Conservation (phyloP, 2,888 invertebrate genomes). For the Tetragonisca angustula region DNA sequence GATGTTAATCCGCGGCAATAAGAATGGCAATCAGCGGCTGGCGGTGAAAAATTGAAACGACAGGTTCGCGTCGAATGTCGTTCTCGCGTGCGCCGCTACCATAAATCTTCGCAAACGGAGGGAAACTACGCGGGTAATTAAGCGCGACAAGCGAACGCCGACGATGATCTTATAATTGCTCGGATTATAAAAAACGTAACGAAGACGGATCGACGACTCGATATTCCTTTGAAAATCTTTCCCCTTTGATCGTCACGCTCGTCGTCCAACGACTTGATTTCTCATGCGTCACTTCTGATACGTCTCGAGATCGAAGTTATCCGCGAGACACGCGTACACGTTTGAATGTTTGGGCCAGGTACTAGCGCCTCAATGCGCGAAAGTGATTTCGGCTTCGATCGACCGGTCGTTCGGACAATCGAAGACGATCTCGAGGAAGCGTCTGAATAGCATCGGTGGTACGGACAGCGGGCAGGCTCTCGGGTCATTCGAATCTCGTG, state of each 20-base stretch:
- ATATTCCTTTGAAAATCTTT: constrained; percentile 23
- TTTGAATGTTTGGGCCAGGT: too few relatives aligned
- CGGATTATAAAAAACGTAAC: constrained; percentile 52
- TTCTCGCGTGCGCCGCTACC: constrained; percentile 49
- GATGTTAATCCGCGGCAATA: constrained; percentile 21
- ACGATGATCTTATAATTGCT: constrained; percentile 61
- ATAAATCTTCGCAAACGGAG: constrained; percentile 60
- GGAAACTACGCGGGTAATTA: constrained; percentile 59
- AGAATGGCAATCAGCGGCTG: not conserved
- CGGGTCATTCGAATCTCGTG: constrained; percentile 77
- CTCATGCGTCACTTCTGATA: not conserved
- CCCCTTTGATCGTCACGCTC: constrained; percentile 11
- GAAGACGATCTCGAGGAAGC: constrained; percentile 40
- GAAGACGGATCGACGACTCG: constrained; percentile 55
- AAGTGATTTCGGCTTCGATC: constrained; percentile 36
- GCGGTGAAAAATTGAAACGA: constrained; percentile 29
- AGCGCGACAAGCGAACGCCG: constrained; percentile 46
- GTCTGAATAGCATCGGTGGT: constrained; percentile 32
- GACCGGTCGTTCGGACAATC: constrained; percentile 61
- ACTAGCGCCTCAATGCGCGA: not conserved
- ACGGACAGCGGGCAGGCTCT: constrained; percentile 54
- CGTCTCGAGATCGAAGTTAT: not conserved
- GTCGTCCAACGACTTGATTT: not conserved
- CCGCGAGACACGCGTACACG: not conserved
- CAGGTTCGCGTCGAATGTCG: constrained; percentile 36